Percentiles rank a stretch among this genome's conserved stretches.
These are phyloP conservation scores for Drosophila algonquin DNA, from an alignment of 2,888 invertebrate species.

Conservation along the genomic window DNA sequence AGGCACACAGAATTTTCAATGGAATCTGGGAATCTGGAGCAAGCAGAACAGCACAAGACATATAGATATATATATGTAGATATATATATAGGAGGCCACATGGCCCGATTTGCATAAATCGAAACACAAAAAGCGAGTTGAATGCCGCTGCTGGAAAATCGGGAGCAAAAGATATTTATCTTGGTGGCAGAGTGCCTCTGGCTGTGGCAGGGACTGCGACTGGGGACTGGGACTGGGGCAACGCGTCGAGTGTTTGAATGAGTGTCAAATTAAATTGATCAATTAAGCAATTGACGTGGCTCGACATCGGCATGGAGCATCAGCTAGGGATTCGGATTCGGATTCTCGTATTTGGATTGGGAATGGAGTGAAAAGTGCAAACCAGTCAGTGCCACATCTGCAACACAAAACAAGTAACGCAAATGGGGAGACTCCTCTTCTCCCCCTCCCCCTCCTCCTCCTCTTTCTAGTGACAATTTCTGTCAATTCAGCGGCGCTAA, in stretches of 20 bases:
- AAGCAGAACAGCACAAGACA: constrained; percentile 37
- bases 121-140: constrained; percentile 70
- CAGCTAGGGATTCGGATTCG: not conserved
- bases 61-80: constrained; percentile 9
- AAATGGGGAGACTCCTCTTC: constrained; percentile 36
- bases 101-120: constrained; percentile 75
- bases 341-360: not conserved
- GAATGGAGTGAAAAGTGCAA: constrained; percentile 7
- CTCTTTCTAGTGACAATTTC: constrained; percentile 66
- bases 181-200: constrained; percentile 32
- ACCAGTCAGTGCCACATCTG: constrained; percentile 38
- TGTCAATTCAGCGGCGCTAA: constrained; percentile 77
- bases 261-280: constrained; percentile 82
- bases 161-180: constrained; percentile 75
- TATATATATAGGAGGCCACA: constrained; percentile 57
- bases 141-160: constrained; percentile 56
- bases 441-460: not conserved
- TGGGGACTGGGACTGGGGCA: constrained; percentile 6
- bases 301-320: constrained; percentile 5
- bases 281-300: constrained; percentile 80
- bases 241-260: constrained; percentile 68
- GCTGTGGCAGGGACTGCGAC: not conserved
- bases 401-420: constrained; percentile 68
- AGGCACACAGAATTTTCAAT: constrained; percentile 60
- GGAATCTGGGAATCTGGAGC: constrained; percentile 61